Evolutionary conservation across 2,888 invertebrate species (phyloP).

Genomic region (Tetranychus piercei): DNA sequence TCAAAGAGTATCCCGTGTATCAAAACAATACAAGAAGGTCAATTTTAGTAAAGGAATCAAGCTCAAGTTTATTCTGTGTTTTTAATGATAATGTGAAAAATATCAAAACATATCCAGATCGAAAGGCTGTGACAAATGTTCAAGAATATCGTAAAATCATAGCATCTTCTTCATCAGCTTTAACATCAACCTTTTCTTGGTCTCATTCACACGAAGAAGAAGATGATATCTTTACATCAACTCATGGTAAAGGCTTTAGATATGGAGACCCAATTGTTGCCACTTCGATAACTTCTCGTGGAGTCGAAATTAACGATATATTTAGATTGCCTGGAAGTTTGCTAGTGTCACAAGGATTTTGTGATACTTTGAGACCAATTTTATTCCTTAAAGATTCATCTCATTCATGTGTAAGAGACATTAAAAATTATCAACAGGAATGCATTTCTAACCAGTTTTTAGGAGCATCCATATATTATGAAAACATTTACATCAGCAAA

Average conservation of each 20-base stretch:
- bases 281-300: not conserved
- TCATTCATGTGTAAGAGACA: not conserved
- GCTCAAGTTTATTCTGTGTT: not conserved
- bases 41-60: not conserved
- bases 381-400: constrained; percentile 1
- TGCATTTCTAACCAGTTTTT: constrained; percentile 4
- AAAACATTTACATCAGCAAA: not conserved
- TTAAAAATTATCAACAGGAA: not conserved
- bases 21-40: not conserved
- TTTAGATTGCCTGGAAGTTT: not conserved
- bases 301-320: not conserved
- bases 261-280: not conserved
- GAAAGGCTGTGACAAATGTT: not conserved
- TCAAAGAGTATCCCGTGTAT: not conserved
- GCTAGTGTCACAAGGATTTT: not conserved
- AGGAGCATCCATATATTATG: not conserved
- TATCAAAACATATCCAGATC: not conserved
- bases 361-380: constrained; percentile 10
- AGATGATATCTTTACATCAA: not conserved
- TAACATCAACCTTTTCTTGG: not conserved
- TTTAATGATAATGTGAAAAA: constrained; percentile 4
- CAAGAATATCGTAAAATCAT: not conserved
- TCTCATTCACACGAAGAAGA: not conserved
- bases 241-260: not conserved
- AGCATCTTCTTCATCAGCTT: not conserved